These are phyloP conservation scores for Cetonia aurata DNA, from an alignment of 2,888 invertebrate genomes.

Conservation along the genomic window DNA sequence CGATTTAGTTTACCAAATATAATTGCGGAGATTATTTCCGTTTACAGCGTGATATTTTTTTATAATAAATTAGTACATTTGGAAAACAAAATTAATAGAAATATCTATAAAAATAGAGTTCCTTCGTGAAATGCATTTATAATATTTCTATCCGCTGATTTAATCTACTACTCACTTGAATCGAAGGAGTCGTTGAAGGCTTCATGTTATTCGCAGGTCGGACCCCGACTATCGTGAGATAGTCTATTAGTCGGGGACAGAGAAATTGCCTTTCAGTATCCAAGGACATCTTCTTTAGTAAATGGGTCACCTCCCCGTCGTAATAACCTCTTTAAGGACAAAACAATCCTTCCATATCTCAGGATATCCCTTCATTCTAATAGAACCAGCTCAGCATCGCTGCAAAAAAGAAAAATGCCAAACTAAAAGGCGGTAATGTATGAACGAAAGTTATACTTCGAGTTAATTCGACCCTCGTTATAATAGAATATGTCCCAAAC, in stretches of 20 bases:
- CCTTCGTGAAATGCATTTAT: no score
- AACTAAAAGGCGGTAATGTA: neutral
- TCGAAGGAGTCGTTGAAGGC: conserved; percentile 79
- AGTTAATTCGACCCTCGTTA: no score
- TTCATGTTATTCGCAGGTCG: conserved; percentile 76
- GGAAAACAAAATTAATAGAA: no score
- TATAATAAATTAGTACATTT: no score
- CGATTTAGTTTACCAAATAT: no score
- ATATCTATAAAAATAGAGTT: no score
- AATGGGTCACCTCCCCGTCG: conserved; percentile 59
- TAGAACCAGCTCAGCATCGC: neutral
- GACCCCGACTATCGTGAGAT: conserved; percentile 96
- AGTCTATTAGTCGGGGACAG: conserved; percentile 93
- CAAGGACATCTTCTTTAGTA: conserved; percentile 62
- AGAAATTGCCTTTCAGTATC: conserved; percentile 84
- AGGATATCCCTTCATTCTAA: neutral
- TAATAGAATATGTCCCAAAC: no score
- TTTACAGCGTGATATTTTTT: no score
- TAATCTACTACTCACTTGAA: conserved; percentile 73
- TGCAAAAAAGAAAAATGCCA: conserved; percentile 17
- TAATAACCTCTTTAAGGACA: conserved; percentile 36
- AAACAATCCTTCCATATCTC: conserved; percentile 9
- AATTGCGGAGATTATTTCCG: no score
- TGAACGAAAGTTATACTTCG: no score
- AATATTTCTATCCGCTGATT: no score